A percentile compares a stretch with the other conserved stretches of the same genome.
Evolutionary conservation across 2,113 vertebrate genomes (phyloP).

Genomic region (Nycticryphes semicollaris): DNA sequence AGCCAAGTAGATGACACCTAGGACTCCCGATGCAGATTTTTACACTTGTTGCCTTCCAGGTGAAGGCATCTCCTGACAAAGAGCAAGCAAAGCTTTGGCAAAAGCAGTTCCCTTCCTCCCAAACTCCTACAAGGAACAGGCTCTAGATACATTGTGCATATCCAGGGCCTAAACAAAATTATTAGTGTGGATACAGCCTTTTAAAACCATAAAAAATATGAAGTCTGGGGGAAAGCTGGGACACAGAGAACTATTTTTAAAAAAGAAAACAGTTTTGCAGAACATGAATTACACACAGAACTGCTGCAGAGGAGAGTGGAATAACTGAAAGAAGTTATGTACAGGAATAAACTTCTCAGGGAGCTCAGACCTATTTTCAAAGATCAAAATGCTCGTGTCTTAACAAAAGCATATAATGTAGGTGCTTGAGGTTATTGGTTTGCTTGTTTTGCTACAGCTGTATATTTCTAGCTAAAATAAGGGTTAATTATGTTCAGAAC

Average conservation of each 20-base stretch:
- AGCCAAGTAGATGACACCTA: background rate
- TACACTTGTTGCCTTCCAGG: background rate
- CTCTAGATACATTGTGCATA: background rate
- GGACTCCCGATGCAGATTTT: background rate
- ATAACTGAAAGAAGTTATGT: background rate
- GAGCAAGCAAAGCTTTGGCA: background rate
- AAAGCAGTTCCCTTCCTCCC: background rate
- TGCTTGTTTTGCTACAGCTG: background rate
- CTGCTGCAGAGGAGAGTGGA: background rate
- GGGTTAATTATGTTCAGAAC: background rate
- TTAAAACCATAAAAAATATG: background rate
- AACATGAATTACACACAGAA: background rate
- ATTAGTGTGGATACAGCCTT: background rate
- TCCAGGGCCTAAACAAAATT: background rate
- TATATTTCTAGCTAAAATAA: background rate
- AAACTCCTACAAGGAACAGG: background rate
- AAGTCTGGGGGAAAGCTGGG: background rate
- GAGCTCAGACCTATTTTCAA: background rate
- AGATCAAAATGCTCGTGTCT: background rate
- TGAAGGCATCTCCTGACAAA: background rate
- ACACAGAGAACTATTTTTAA: conserved; percentile 2
- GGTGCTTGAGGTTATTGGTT: background rate
- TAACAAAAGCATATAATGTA: background rate
- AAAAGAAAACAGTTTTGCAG: background rate
- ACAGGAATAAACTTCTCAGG: background rate